A percentile compares a stretch with the other conserved stretches of the same genome.
phyloP scores from a whole-genome alignment of 2,113 vertebrate genomes.

The Vulpes lagopus region DNA sequence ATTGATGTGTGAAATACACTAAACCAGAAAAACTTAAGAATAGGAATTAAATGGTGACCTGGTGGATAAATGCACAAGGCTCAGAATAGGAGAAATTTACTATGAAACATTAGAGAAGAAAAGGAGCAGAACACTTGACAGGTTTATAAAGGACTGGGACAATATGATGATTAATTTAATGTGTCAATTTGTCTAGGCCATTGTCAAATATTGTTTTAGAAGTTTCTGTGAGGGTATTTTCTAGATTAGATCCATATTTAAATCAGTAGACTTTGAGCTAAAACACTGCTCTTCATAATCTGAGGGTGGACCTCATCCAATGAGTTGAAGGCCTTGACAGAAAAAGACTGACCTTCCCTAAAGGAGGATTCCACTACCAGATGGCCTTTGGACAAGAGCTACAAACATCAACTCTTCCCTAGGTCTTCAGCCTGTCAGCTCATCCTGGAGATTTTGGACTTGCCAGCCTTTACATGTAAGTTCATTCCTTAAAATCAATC shows the following conservation, averaged over 20 bases:
- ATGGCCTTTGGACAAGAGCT: neutral
- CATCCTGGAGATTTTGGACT: neutral
- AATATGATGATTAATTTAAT: neutral
- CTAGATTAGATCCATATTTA: neutral
- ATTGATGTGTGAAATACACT: neutral
- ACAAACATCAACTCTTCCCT: neutral
- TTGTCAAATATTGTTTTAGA: neutral
- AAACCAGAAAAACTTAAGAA: neutral
- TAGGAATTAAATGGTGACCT: neutral
- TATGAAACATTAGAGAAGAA: neutral
- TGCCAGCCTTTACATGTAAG: neutral
- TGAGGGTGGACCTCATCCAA: neutral
- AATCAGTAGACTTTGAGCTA: neutral
- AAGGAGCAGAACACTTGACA: neutral
- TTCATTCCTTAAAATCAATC: neutral
- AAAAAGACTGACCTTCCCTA: neutral
- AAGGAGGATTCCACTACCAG: neutral
- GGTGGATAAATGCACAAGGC: neutral
- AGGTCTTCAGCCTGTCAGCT: neutral
- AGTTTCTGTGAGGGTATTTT: neutral
- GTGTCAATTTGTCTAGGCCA: neutral
- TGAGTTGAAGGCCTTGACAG: neutral
- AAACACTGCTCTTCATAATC: neutral
- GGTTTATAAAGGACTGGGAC: neutral
- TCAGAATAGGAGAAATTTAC: neutral